phyloP scores from a whole-genome alignment of 2,797 vertebrate species.

The Rousettus madagascariensis region DNA sequence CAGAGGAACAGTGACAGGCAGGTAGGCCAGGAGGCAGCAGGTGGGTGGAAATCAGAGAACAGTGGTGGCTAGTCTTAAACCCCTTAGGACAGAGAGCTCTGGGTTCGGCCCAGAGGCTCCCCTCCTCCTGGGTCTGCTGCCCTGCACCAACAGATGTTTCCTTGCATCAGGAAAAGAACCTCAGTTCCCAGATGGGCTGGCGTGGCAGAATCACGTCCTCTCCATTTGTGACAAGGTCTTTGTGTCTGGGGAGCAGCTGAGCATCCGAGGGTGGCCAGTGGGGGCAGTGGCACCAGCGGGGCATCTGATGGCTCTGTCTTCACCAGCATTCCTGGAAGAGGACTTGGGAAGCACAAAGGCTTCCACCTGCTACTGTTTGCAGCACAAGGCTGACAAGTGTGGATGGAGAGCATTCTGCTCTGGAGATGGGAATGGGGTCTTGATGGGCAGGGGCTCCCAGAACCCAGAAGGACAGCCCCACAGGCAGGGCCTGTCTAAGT shows the following conservation, averaged over 20 bases:
- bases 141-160: slow-evolving; percentile 33
- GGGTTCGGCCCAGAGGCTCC: neutral
- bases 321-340: neutral
- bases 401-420: neutral
- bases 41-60: neutral
- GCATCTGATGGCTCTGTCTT: neutral
- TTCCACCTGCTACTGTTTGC: neutral
- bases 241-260: slow-evolving; percentile 58
- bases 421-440: neutral
- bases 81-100: neutral
- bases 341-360: neutral
- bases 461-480: neutral
- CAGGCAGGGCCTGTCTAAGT: neutral
- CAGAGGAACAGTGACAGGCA: neutral
- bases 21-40: neutral
- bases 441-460: neutral
- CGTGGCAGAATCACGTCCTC: neutral
- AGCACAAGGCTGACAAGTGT: neutral
- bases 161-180: neutral
- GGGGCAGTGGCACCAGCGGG: neutral
- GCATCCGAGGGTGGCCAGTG: neutral
- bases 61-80: neutral
- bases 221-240: slow-evolving; percentile 53
- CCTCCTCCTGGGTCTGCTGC: neutral
- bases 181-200: slow-evolving; percentile 49